Evolutionary conservation across 2,888 invertebrate genomes (phyloP).

Genomic region (Drosophila pseudotakahashii): DNA sequence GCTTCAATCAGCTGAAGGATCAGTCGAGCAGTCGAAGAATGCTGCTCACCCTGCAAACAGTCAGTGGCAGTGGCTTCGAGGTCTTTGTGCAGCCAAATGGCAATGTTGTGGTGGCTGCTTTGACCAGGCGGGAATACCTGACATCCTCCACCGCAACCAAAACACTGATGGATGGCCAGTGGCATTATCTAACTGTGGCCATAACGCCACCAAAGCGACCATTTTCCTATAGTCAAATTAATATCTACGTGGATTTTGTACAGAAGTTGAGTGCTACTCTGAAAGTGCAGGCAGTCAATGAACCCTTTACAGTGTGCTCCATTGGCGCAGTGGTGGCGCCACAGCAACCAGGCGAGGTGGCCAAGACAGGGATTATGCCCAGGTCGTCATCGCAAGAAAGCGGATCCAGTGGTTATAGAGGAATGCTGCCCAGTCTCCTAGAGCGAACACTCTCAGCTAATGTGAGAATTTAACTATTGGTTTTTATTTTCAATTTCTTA

Average conservation of each 20-base stretch:
- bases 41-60: constrained; percentile 85
- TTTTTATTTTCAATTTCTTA: background rate
- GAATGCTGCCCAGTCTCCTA: constrained; percentile 83
- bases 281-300: constrained; percentile 86
- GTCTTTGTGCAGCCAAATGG: constrained; percentile 86
- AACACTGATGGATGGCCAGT: constrained; percentile 84
- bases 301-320: constrained; percentile 85
- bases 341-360: constrained; percentile 53
- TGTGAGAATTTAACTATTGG: constrained; percentile 59
- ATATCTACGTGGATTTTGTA: constrained; percentile 86
- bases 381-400: constrained; percentile 81
- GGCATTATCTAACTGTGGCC: constrained; percentile 86
- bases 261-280: constrained; percentile 85
- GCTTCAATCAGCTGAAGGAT: constrained; percentile 82
- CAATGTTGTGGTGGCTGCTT: constrained; percentile 86
- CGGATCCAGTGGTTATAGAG: constrained; percentile 62
- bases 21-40: constrained; percentile 83
- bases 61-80: constrained; percentile 86
- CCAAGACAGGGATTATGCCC: constrained; percentile 56
- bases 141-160: constrained; percentile 85
- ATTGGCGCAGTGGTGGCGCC: constrained; percentile 82
- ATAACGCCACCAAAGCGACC: constrained; percentile 85
- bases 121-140: constrained; percentile 86
- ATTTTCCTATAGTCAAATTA: constrained; percentile 86
- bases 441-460: constrained; percentile 84